Percentiles rank a stretch among this genome's conserved stretches.
phyloP scores from a whole-genome alignment of 2,113 vertebrate species.

The Tinamus guttatus region DNA sequence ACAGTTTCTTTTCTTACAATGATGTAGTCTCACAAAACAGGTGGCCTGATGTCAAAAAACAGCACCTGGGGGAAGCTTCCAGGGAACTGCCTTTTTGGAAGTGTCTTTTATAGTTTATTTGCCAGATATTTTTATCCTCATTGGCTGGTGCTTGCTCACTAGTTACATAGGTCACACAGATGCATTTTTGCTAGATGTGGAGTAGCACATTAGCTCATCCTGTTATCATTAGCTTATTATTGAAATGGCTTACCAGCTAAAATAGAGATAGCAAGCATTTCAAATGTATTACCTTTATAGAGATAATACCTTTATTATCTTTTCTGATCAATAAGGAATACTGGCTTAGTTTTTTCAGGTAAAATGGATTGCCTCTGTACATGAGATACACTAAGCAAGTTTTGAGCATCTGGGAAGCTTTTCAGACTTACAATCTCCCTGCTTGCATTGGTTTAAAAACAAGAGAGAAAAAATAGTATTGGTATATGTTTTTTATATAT shows the following conservation, averaged over 20 bases:
- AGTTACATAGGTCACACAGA: not conserved
- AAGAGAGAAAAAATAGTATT: too few species aligned
- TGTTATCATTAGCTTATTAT: not conserved
- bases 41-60: not conserved
- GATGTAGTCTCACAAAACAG: not conserved
- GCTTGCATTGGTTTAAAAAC: not conserved
- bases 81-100: not conserved
- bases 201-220: not conserved
- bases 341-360: not conserved
- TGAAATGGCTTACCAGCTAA: not conserved
- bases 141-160: not conserved
- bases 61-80: not conserved
- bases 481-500: not conserved
- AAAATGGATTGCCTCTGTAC: not conserved
- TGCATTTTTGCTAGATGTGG: not conserved
- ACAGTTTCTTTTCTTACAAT: not conserved
- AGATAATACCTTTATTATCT: not conserved
- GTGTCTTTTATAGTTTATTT: not conserved
- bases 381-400: not conserved
- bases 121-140: not conserved
- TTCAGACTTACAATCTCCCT: not conserved
- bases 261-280: not conserved
- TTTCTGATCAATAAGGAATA: not conserved
- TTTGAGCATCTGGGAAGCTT: not conserved
- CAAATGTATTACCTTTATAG: not conserved